phyloP scores from a whole-genome alignment of 1,140 invertebrate genomes.

The Heliothis subflexa region DNA sequence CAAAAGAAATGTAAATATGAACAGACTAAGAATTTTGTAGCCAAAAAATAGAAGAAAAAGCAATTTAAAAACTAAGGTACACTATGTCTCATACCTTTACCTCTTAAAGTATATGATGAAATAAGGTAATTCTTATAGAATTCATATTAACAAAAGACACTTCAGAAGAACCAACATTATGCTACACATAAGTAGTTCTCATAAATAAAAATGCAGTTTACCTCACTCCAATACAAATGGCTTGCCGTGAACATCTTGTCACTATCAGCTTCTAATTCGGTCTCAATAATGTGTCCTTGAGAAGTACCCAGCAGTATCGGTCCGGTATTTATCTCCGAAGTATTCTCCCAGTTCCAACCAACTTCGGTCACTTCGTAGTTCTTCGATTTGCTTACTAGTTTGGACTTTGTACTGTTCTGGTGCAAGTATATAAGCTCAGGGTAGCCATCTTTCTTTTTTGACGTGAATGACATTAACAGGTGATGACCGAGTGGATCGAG shows the following conservation, averaged over 20 bases:
- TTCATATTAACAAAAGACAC: too few relatives aligned
- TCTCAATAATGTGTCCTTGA: constrained; percentile 96
- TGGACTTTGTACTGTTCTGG: constrained; percentile 84
- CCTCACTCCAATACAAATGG: constrained; percentile 96
- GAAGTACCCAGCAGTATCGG: constrained; percentile 96
- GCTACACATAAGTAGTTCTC: background rate
- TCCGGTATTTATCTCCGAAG: constrained; percentile 90
- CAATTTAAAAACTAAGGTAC: too few relatives aligned
- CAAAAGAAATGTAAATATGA: too few relatives aligned
- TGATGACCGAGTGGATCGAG: constrained; percentile 95
- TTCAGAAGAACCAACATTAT: too few relatives aligned
- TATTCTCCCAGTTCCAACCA: constrained; percentile 94
- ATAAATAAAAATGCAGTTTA: constrained; percentile 72
- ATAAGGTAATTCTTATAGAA: too few relatives aligned
- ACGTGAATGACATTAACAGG: constrained; percentile 91
- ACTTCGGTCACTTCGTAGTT: constrained; percentile 96
- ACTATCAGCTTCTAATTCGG: constrained; percentile 92
- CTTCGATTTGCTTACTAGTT: constrained; percentile 88
- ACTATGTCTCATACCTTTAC: too few relatives aligned
- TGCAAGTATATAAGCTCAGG: constrained; percentile 94
- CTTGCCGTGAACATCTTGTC: constrained; percentile 93
- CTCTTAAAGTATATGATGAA: too few relatives aligned
- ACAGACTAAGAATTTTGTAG: too few relatives aligned
- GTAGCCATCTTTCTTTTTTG: constrained; percentile 87
- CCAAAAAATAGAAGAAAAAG: too few relatives aligned